Conservation (phyloP, 2,113 vertebrate genomes). For the Centrocercus urophasianus region DNA sequence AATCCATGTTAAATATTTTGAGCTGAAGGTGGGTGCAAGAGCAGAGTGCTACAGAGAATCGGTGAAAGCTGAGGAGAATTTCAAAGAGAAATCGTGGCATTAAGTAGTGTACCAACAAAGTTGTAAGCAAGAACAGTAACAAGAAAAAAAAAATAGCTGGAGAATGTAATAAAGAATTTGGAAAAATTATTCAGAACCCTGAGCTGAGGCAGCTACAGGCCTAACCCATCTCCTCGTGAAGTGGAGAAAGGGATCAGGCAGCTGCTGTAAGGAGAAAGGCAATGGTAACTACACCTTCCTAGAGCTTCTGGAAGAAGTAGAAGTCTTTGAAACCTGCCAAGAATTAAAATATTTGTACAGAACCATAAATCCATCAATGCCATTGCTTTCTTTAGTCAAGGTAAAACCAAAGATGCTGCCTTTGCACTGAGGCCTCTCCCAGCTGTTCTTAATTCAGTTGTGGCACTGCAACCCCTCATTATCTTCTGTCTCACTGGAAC, state of each 20-base stretch:
- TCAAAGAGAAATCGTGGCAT: rapidly evolving
- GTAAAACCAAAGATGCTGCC: neutral
- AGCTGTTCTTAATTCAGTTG: neutral
- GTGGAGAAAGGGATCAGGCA: rapidly evolving
- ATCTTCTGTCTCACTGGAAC: neutral
- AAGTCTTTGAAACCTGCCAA: neutral
- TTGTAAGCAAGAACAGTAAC: neutral
- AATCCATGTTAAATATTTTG: neutral
- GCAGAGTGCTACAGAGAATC: neutral
- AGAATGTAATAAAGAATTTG: neutral
- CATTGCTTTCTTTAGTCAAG: neutral
- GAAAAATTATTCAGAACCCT: neutral
- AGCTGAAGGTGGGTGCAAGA: neutral
- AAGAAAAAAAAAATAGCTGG: neutral
- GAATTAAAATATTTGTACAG: neutral
- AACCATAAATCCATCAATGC: neutral
- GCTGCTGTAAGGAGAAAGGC: neutral
- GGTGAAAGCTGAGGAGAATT: neutral
- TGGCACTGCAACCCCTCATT: neutral
- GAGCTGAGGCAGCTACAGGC: neutral
- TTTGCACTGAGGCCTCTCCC: neutral
- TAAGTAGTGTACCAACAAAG: neutral
- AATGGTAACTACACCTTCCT: neutral
- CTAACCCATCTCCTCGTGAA: neutral
- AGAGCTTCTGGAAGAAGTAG: neutral